phyloP scores from a whole-genome alignment of 1,140 invertebrate species.

The Xylocopa sonorina region DNA sequence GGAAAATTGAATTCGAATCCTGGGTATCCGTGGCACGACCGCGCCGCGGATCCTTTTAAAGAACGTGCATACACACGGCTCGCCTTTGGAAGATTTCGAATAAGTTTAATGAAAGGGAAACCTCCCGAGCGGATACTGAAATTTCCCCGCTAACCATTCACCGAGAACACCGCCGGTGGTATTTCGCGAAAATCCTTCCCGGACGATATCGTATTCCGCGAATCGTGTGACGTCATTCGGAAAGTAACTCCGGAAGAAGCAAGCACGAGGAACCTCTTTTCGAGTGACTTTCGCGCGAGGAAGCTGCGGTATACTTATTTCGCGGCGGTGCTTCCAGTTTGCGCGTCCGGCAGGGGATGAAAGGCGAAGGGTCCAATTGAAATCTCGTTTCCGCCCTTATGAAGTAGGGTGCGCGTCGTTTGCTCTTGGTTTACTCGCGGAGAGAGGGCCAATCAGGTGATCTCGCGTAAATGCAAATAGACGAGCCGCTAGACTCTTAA shows the following conservation, averaged over 20 bases:
- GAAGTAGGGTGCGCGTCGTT: not conserved
- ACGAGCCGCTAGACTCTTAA: no score
- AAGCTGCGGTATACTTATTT: not conserved
- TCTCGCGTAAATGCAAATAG: not conserved
- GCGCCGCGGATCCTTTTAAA: not conserved
- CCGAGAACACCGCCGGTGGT: not conserved
- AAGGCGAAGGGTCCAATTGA: no score
- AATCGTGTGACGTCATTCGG: not conserved
- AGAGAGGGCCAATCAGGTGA: not conserved
- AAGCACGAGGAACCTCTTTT: no score
- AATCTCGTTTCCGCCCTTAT: no score
- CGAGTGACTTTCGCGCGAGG: not conserved
- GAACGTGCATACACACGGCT: not conserved
- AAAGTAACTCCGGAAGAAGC: not conserved
- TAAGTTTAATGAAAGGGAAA: slow-evolving; percentile 43
- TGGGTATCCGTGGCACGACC: not conserved
- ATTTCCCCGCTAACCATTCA: not conserved
- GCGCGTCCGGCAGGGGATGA: not conserved
- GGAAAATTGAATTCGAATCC: slow-evolving; percentile 13
- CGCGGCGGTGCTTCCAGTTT: not conserved
- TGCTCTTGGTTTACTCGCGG: not conserved
- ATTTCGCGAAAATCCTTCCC: slow-evolving; percentile 1
- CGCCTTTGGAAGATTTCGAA: not conserved
- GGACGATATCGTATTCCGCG: slow-evolving; percentile 6
- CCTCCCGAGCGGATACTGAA: not conserved